Evolutionary conservation across 1,140 invertebrate genomes (phyloP), one percentile per base, ranked within the genome.

Genomic region (Ips typographus): DNA sequence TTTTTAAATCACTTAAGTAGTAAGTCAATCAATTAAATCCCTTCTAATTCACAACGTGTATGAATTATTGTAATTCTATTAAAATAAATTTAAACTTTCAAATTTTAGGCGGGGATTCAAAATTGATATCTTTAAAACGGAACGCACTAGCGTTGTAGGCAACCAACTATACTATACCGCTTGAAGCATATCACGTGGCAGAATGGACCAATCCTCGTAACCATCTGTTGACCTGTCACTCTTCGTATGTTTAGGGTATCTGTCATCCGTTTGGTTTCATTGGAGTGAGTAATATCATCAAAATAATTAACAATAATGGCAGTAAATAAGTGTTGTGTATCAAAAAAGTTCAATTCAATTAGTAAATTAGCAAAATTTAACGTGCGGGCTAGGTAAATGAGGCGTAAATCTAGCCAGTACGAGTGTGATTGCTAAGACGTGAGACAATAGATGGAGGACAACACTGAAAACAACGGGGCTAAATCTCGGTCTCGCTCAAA

Each of bases 401-500:
- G 22, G 44, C 22, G 22, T 49, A 22, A 49, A 49, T 8, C 44
- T 22, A 49, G 44, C 44, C 44, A 8, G 2, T 6, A 49, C 44
- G 44, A 49, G 44, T 49, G 44, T 8, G 22, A 49, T 6, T 49
- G 44, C 6, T 49, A 22, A 49, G 44, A 49, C 44, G 44, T 49
- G 44, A 49, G 44, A 49, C 44, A 49, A 49, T 49, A 49, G 44
- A 49, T 49, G 44, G 44, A 49, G 79, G 79, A 80, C 65, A 76
- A 73, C 72, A 70, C 42, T 52, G 61, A 72, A 70, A 68, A 71
- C 53, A 78, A 74, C 68, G 77, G 75, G 66, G 72, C 71, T 65
- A 78, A 79, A 76, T 71, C 75, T 67, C 81, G 84, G 64, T 79
- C 79, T 2, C 82, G 84, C 75, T 83, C 82, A 47, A 85, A 86